Evolutionary conservation across 1,140 invertebrate species (phyloP).

Genomic region (Dendrolimus punctatus): DNA sequence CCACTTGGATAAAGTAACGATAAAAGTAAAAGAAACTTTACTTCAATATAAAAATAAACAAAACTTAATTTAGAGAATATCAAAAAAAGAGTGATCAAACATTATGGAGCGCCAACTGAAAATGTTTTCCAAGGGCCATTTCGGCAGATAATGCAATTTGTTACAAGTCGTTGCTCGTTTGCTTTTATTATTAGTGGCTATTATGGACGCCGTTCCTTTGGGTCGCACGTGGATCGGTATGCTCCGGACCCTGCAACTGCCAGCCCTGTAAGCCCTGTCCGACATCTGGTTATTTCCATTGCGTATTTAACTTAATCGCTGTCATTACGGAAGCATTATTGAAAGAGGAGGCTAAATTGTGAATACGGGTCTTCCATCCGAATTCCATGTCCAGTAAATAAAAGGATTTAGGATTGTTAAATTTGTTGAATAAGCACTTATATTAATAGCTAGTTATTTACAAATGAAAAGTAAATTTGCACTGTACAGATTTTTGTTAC

Average conservation of each 20-base stretch:
- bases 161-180: slow-evolving; percentile 44
- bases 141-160: slow-evolving; percentile 47
- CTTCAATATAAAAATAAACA: background rate
- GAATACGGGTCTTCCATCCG: too few relatives aligned
- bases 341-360: slow-evolving; percentile 19
- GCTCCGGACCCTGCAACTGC: slow-evolving; percentile 17
- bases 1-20: too few relatives aligned
- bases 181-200: slow-evolving; percentile 45
- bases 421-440: too few relatives aligned
- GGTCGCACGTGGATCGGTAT: slow-evolving; percentile 20
- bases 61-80: slow-evolving; percentile 22
- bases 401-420: too few relatives aligned
- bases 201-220: slow-evolving; percentile 22
- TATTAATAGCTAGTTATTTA: too few relatives aligned
- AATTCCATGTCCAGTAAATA: too few relatives aligned
- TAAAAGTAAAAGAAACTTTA: too few relatives aligned
- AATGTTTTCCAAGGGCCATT: slow-evolving; percentile 32
- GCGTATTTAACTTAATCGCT: slow-evolving; percentile 33
- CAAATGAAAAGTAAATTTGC: too few relatives aligned
- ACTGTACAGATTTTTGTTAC: too few relatives aligned
- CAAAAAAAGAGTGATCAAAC: slow-evolving; percentile 20
- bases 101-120: slow-evolving; percentile 15
- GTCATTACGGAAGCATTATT: slow-evolving; percentile 24
- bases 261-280: slow-evolving; percentile 6
- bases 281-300: slow-evolving; percentile 36